Evolutionary conservation across 2,113 vertebrate species (phyloP).

Genomic region (Pseudorectes ferrugineus): DNA sequence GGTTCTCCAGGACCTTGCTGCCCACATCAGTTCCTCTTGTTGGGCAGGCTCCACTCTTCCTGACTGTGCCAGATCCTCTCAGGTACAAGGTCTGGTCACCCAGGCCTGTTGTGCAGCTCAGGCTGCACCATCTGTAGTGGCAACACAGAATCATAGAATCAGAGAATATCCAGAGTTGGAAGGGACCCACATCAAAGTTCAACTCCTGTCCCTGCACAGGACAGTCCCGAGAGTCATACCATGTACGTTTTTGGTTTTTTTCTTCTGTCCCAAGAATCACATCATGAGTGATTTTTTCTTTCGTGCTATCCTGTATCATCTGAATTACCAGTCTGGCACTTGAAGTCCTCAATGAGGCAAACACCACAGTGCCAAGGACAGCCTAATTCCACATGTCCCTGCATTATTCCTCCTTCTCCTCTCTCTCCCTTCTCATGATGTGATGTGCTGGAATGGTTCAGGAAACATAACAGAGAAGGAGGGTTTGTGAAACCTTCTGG

Average conservation of each 20-base stretch:
- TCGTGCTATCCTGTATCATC: background rate
- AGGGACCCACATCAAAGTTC: background rate
- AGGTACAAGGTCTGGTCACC: background rate
- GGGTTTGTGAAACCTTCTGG: background rate
- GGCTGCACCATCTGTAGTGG: accelerated
- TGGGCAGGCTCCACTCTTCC: background rate
- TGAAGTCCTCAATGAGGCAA: background rate
- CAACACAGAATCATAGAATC: background rate
- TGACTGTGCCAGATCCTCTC: background rate
- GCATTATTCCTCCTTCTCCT: background rate
- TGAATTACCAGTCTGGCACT: background rate
- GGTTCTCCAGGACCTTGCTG: background rate
- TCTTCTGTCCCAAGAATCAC: background rate
- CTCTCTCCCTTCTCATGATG: background rate
- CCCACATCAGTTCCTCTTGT: background rate
- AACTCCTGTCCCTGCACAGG: background rate
- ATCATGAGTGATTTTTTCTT: background rate
- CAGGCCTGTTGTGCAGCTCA: background rate
- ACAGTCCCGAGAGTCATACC: background rate
- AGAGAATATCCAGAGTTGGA: background rate
- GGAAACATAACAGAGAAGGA: background rate
- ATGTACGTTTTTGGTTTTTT: background rate
- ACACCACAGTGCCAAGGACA: background rate
- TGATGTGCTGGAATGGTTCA: background rate
- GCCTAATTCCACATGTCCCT: background rate